These are phyloP conservation scores for Eupithecia dodoneata DNA, from an alignment of 2,888 invertebrate genomes.

Conservation along the genomic window DNA sequence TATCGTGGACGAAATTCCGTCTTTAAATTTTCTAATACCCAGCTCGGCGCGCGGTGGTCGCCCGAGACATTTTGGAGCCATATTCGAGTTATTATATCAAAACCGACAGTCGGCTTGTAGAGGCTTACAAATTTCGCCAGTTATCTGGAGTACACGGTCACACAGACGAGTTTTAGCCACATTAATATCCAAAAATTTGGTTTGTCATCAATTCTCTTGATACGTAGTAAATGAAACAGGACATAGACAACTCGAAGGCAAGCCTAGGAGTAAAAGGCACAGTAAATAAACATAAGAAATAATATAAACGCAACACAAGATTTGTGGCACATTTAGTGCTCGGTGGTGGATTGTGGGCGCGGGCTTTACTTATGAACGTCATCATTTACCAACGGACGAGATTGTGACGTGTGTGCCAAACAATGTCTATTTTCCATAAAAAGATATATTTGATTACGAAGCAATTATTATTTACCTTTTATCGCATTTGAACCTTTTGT, in stretches of 20 bases:
- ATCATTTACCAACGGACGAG: background rate
- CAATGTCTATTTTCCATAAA: background rate
- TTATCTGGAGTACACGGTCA: background rate
- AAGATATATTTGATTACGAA: background rate
- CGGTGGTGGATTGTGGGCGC: slow-evolving; percentile 7
- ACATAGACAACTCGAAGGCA: slow-evolving; percentile 30
- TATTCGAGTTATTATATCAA: background rate
- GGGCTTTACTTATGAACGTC: slow-evolving; percentile 35
- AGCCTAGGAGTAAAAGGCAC: slow-evolving; percentile 17
- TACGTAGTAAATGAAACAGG: slow-evolving; percentile 17
- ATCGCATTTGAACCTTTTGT: too few species aligned
- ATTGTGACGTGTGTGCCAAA: background rate
- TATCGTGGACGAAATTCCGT: background rate
- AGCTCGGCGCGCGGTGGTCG: background rate
- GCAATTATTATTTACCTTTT: too few species aligned
- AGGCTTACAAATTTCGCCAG: background rate
- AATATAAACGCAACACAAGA: slow-evolving; percentile 30
- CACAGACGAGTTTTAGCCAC: background rate
- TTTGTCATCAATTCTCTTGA: slow-evolving; percentile 11
- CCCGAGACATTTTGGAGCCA: background rate
- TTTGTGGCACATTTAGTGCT: slow-evolving; percentile 16
- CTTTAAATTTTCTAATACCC: slow-evolving; percentile 1
- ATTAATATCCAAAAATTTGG: background rate
- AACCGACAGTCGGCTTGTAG: background rate
- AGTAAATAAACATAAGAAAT: slow-evolving; percentile 18